Evolutionary conservation across 2,113 vertebrate species (phyloP).

Genomic region (Tachycineta bicolor): DNA sequence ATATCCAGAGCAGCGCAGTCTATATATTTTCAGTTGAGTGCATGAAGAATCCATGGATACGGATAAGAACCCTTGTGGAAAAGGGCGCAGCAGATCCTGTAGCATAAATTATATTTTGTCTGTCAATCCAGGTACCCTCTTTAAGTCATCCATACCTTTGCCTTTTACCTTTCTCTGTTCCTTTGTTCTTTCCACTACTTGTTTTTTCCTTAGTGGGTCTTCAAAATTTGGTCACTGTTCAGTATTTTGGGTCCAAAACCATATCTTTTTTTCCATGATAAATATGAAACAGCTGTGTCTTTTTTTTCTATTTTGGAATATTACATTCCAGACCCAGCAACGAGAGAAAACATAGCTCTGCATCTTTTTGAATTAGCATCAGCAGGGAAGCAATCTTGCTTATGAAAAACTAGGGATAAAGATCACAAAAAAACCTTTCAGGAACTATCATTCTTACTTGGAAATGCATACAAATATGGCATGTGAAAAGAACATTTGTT

Average conservation of each 20-base stretch:
- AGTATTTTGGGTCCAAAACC: constrained; percentile 35
- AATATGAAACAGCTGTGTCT: constrained; percentile 50
- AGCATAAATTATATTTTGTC: background rate
- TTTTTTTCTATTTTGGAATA: background rate
- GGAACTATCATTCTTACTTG: constrained; percentile 73
- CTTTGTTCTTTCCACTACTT: background rate
- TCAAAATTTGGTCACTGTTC: constrained; percentile 50
- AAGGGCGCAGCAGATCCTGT: background rate
- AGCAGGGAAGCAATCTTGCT: constrained; percentile 63
- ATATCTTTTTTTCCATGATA: constrained; percentile 6
- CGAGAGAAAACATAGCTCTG: constrained; percentile 1
- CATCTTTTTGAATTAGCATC: constrained; percentile 47
- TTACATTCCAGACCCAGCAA: background rate
- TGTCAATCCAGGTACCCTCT: background rate
- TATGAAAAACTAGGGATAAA: constrained; percentile 55
- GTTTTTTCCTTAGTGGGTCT: constrained; percentile 11
- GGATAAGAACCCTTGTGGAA: background rate
- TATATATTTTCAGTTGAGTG: background rate
- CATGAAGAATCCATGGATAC: background rate
- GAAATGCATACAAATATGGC: constrained; percentile 64
- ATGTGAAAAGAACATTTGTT: constrained; percentile 67
- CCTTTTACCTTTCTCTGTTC: background rate
- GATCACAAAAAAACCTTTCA: constrained; percentile 58
- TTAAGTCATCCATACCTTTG: background rate
- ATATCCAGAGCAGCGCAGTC: background rate